Conservation (phyloP, 2,797 vertebrate genomes). For the Acropternis orthonyx region DNA sequence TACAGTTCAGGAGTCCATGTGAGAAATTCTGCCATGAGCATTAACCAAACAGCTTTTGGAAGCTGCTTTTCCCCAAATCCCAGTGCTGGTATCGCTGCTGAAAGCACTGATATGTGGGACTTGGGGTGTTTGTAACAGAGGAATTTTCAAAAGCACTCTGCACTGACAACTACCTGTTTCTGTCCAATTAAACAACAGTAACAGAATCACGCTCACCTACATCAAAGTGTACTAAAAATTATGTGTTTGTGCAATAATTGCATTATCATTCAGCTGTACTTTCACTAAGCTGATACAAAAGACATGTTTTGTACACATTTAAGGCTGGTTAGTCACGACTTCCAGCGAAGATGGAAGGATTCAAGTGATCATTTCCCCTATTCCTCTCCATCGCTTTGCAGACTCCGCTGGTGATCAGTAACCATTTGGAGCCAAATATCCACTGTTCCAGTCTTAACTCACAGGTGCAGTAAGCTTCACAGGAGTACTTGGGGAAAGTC, state of each 20-base stretch:
- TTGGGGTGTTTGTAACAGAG: not conserved
- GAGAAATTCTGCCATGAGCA: not conserved
- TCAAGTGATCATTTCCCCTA: rapidly evolving
- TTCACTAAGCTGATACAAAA: not conserved
- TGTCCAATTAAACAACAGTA: not conserved
- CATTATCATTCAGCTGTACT: not conserved
- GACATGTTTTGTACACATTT: not conserved
- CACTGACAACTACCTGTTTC: not conserved
- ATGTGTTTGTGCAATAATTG: not conserved
- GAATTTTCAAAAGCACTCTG: not conserved
- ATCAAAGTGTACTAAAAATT: not conserved
- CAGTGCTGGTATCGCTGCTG: not conserved
- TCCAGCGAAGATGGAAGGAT: not conserved
- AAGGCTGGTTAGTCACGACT: not conserved
- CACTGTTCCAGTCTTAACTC: not conserved
- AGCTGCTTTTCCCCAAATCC: not conserved
- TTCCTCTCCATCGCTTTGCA: rapidly evolving
- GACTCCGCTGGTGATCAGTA: not conserved
- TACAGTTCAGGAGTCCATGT: not conserved
- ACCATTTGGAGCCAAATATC: rapidly evolving
- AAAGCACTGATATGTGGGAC: rapidly evolving
- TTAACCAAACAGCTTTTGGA: not conserved
- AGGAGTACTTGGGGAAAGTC: not conserved
- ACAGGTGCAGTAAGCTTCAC: not conserved
- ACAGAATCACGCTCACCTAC: not conserved